Conservation (phyloP, 2,888 invertebrate genomes). For the Diabrotica balteata region DNA sequence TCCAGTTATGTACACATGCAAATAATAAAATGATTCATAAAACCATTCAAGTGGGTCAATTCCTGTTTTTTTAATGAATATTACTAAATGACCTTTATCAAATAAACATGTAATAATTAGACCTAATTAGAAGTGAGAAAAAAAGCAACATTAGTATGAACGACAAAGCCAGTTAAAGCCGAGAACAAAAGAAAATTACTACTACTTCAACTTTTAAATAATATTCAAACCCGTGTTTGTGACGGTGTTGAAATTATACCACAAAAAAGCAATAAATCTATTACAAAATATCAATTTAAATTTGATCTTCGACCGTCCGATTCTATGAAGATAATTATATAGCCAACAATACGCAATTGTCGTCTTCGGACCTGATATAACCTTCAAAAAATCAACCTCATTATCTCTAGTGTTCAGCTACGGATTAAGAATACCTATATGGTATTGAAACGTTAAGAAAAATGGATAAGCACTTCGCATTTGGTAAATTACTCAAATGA, state of each 20-base stretch:
- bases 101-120: no score
- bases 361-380: constrained; percentile 15
- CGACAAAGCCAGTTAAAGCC: no score
- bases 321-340: constrained; percentile 18
- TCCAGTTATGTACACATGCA: no score
- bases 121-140: no score
- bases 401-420: constrained; percentile 6
- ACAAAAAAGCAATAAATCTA: constrained; percentile 7
- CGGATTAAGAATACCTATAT: constrained; percentile 2
- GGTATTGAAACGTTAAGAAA: no score
- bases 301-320: constrained; percentile 7
- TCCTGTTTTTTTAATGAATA: no score
- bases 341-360: constrained; percentile 18
- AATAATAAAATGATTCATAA: no score
- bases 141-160: no score
- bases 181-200: constrained; percentile 25
- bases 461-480: no score
- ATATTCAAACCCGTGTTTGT: constrained; percentile 1
- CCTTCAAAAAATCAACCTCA: constrained; percentile 27
- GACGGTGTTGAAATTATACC: constrained; percentile 2
- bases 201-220: not conserved
- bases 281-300: constrained; percentile 7
- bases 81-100: no score
- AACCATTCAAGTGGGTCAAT: no score
- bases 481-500: no score